These are phyloP conservation scores for Cephus pygmeus DNA, from an alignment of 2,888 invertebrate genomes.

Conservation along the genomic window DNA sequence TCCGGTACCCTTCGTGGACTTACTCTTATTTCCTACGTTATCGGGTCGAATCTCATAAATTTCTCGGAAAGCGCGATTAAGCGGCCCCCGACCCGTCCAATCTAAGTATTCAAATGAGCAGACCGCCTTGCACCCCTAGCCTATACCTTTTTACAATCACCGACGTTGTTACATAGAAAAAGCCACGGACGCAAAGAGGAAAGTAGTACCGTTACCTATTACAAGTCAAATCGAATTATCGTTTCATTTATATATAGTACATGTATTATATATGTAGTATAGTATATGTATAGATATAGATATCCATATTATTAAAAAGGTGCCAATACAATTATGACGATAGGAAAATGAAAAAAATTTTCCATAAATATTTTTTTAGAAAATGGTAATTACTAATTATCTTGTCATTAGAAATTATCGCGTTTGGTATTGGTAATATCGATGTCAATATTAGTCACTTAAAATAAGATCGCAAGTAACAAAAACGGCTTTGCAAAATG, in stretches of 20 bases:
- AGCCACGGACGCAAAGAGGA: background rate
- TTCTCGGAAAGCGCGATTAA: constrained; percentile 64
- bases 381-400: background rate
- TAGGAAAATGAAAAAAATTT: background rate
- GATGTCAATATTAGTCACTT: background rate
- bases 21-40: constrained; percentile 58
- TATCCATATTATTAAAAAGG: background rate
- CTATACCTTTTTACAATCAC: constrained; percentile 58
- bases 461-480: background rate
- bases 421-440: background rate
- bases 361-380: background rate
- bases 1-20: constrained; percentile 30
- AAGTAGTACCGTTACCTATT: background rate
- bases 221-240: background rate
- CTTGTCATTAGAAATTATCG: background rate
- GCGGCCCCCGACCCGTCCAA: constrained; percentile 61
- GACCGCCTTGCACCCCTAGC: constrained; percentile 47
- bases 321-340: background rate
- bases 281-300: too few species aligned
- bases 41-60: constrained; percentile 64
- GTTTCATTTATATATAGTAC: background rate
- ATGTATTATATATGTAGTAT: too few species aligned
- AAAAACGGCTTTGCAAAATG: background rate
- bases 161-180: constrained; percentile 14
- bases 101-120: constrained; percentile 66